Evolutionary conservation across 2,797 vertebrate genomes (phyloP).

Genomic region (Sebastes cheni): DNA sequence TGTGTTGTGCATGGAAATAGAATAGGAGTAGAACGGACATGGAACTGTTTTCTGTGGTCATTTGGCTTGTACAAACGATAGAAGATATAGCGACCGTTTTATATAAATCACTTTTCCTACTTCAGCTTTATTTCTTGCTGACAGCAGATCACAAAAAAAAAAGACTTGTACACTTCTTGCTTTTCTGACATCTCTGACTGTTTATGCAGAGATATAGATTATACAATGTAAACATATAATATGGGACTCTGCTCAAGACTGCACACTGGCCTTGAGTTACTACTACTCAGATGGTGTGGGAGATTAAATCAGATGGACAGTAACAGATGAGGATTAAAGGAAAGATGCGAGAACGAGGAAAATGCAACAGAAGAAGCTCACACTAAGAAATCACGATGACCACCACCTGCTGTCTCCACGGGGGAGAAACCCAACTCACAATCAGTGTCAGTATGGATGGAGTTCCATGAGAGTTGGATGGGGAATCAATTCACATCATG

Average conservation of each 20-base stretch:
- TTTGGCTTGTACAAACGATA: too few relatives aligned
- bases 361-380: constrained; percentile 41
- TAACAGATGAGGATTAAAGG: constrained; percentile 34
- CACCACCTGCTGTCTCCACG: constrained; percentile 8
- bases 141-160: background rate
- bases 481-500: constrained; percentile 55
- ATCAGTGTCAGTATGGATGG: constrained; percentile 54
- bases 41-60: too few relatives aligned
- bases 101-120: too few relatives aligned
- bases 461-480: constrained; percentile 45
- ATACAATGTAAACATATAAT: background rate
- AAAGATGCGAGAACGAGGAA: constrained; percentile 29
- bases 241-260: constrained; percentile 1
- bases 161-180: background rate
- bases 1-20: too few relatives aligned
- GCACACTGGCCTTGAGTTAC: constrained; percentile 31
- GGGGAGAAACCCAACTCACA: constrained; percentile 31
- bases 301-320: constrained; percentile 12
- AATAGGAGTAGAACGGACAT: too few relatives aligned
- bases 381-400: constrained; percentile 41
- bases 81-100: too few relatives aligned
- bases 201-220: background rate
- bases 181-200: background rate
- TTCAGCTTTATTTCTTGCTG: too few relatives aligned
- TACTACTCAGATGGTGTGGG: constrained; percentile 44